phyloP scores from a whole-genome alignment of 2,113 vertebrate species.

The Xenopus borealis region DNA sequence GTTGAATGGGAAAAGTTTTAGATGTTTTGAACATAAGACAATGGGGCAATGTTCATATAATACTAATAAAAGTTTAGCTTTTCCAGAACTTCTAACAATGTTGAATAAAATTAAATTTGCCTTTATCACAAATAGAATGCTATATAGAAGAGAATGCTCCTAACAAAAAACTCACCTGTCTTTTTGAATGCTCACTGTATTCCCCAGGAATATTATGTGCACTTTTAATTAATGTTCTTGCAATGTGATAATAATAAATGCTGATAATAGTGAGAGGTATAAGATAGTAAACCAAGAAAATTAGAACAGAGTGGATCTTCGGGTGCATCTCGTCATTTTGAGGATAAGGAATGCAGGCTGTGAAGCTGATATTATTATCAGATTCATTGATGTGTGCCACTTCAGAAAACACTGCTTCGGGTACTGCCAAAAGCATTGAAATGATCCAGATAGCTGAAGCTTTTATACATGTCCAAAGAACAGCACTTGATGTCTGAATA shows the following conservation, averaged over 20 bases:
- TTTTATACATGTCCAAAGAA: slow-evolving; percentile 85
- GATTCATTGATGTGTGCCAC: slow-evolving; percentile 69
- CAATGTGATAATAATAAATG: slow-evolving; percentile 90
- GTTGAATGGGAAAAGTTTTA: no score
- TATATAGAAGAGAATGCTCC: no score
- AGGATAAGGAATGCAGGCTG: slow-evolving; percentile 88
- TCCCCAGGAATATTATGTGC: slow-evolving; percentile 91
- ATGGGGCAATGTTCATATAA: no score
- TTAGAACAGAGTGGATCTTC: slow-evolving; percentile 87
- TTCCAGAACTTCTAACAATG: no score
- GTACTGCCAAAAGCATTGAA: slow-evolving; percentile 81
- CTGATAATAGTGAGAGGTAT: slow-evolving; percentile 85
- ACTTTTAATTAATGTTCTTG: slow-evolving; percentile 84
- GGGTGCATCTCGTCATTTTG: slow-evolving; percentile 82
- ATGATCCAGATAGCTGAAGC: slow-evolving; percentile 82
- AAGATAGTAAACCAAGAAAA: slow-evolving; percentile 92
- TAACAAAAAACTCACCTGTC: slow-evolving; percentile 73
- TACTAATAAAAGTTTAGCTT: no score
- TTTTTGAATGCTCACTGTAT: slow-evolving; percentile 84
- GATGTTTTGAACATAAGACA: no score
- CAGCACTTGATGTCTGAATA: slow-evolving; percentile 82
- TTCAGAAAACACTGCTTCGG: slow-evolving; percentile 87
- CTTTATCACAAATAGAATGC: no score
- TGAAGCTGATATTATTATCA: slow-evolving; percentile 78
- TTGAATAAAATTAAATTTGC: no score